Evolutionary conservation across 2,113 vertebrate species (phyloP), one percentile per base, ranked within the genome.

Genomic region (Raja brachyura): DNA sequence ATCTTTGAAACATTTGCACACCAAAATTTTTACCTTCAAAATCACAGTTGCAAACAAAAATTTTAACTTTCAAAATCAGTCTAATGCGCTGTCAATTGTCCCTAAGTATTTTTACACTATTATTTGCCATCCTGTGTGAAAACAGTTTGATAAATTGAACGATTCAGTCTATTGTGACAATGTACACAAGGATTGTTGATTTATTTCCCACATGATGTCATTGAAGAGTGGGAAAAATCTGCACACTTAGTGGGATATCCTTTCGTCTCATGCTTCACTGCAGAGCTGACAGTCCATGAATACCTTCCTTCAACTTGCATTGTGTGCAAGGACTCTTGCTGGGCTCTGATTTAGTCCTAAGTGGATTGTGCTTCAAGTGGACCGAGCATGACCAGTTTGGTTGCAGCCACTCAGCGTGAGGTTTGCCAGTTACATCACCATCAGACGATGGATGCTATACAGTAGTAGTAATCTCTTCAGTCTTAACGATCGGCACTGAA

Each of bases 261-360:
- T 96, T 95, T 94, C 93, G 8, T 96, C 97, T 97, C 95, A 95
- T 94, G 96, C 96, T 97, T 96, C 96, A 95, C 93, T 96, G 96
- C 94, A 93, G 93, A 97, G 97, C 96, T 96, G 97, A 96, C 94
- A 93, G 88, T 33, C 4, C 54, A 22, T 96, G 96, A 96, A 96
- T 94, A 95, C 96, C 90, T 93, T 94, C 95, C 93, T 95, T 94
- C 39, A 94, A 95, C 94, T 94, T 95, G 86, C 95, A 96, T 95
- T 96, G 95, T 96, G 94, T 93, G 76, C 94, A 94, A 54, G 94
- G 96, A 66, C 94, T 94, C 94, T 93, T 94, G 94, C 94, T 88
- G 94, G 95, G 96, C 96, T 94, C 95, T 94, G 95, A 95, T 95
- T 96, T 93, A 94, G 94, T 94, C 94, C 94, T 95, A 95, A 95